Evolutionary conservation across 1,140 invertebrate genomes (phyloP).

Genomic region (Capitella teleta): DNA sequence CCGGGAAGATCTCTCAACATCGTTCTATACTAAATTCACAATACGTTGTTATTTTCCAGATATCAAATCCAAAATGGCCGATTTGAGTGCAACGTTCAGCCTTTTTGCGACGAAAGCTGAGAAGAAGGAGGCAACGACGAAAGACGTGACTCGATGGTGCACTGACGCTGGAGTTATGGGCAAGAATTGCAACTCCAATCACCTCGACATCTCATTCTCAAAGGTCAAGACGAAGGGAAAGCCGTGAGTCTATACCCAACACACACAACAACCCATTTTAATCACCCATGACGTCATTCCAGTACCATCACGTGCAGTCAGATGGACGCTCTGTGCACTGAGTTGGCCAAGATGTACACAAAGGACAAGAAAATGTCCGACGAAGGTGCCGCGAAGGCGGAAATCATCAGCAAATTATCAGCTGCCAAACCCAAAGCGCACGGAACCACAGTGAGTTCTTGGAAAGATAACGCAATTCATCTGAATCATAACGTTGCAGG

Average conservation of each 20-base stretch:
- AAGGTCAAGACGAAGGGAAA: conserved; percentile 10
- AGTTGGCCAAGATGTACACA: conserved; percentile 13
- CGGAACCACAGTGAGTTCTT: conserved; percentile 10
- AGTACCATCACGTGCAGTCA: not conserved
- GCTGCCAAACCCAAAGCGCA: not conserved
- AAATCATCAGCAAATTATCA: conserved; percentile 10
- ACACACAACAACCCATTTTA: not conserved
- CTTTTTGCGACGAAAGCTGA: conserved; percentile 10
- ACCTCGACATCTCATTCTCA: conserved; percentile 13
- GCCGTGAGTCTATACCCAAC: conserved; percentile 5
- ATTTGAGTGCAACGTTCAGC: conserved; percentile 6
- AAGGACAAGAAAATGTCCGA: conserved; percentile 7
- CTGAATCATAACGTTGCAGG: conserved; percentile 8
- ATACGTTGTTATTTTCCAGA: too few species aligned
- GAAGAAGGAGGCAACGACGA: conserved; percentile 9
- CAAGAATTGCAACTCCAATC: conserved; percentile 14
- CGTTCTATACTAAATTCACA: too few species aligned
- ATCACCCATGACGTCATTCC: not conserved
- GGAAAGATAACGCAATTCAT: not conserved
- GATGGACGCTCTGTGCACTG: conserved; percentile 5
- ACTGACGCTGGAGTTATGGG: conserved; percentile 8
- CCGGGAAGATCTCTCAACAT: too few species aligned
- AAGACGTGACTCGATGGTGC: conserved; percentile 13
- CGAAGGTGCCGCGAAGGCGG: conserved; percentile 1
- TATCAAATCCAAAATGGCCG: not conserved